A percentile compares a stretch with the other conserved stretches of the same genome.
phyloP scores from a whole-genome alignment of 2,888 invertebrate species.

The Eubasilissa splendida region DNA sequence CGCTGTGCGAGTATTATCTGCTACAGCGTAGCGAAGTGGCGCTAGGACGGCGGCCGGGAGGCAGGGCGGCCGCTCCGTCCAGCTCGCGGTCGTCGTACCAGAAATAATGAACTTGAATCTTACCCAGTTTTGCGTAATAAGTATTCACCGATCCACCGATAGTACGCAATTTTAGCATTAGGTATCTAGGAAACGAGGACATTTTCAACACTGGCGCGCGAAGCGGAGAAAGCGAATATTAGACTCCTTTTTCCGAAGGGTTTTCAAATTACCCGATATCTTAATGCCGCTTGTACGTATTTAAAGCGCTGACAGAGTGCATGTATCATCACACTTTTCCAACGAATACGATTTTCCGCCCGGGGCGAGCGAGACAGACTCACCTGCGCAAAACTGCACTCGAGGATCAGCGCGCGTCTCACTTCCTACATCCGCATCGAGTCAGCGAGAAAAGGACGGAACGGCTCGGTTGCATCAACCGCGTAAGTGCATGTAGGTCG shows the following conservation, averaged over 20 bases:
- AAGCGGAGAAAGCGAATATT: background rate
- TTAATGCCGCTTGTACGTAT: constrained; percentile 58
- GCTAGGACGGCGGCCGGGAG: constrained; percentile 36
- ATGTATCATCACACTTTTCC: constrained; percentile 16
- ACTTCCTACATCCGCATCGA: constrained; percentile 20
- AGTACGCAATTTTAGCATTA: constrained; percentile 5
- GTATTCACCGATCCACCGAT: constrained; percentile 42
- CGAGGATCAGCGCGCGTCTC: constrained; percentile 66
- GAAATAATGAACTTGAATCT: constrained; percentile 76
- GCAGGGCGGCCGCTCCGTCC: constrained; percentile 45
- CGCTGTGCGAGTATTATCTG: too few species aligned
- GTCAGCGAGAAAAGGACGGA: constrained; percentile 64
- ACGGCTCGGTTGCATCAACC: constrained; percentile 66
- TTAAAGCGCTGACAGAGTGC: constrained; percentile 19
- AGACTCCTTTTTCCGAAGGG: constrained; percentile 4
- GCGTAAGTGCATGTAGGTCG: constrained; percentile 74
- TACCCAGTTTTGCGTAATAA: constrained; percentile 60
- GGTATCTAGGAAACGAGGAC: constrained; percentile 2
- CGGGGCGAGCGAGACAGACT: constrained; percentile 70
- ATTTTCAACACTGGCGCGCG: background rate
- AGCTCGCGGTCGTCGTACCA: constrained; percentile 67
- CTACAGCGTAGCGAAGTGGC: too few species aligned
- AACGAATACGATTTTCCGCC: constrained; percentile 57
- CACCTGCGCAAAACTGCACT: constrained; percentile 64
- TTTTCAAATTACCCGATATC: background rate